Percentiles rank a stretch among this genome's conserved stretches.
phyloP scores from a whole-genome alignment of 2,113 vertebrate genomes.

The Eudyptes chrysolophus region DNA sequence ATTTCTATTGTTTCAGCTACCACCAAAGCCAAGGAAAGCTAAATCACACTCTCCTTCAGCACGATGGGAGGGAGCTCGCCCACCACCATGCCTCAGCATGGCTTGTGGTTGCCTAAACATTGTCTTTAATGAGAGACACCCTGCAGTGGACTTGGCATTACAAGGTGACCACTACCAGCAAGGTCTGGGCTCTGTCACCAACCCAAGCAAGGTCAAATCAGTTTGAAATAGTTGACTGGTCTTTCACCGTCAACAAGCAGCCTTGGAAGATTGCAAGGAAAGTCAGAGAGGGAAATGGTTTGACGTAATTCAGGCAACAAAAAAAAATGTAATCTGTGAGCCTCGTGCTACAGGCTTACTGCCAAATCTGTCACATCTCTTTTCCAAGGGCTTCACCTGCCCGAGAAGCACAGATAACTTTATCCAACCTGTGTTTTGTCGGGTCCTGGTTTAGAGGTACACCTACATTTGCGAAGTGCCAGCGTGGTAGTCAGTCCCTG shows the following conservation, averaged over 20 bases:
- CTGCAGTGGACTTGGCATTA: neutral
- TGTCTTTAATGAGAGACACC: neutral
- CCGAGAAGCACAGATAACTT: neutral
- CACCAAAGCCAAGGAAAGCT: neutral
- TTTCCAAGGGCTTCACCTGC: neutral
- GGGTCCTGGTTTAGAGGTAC: neutral
- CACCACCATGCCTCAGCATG: neutral
- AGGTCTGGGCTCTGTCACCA: neutral
- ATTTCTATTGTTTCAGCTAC: conserved; percentile 44
- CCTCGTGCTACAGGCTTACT: neutral
- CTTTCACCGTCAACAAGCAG: neutral
- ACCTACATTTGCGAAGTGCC: neutral
- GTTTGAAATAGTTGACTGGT: neutral
- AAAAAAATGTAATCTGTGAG: neutral
- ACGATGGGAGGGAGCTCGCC: neutral
- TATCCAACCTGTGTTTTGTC: neutral
- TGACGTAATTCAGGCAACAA: conserved; percentile 6
- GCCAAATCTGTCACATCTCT: neutral
- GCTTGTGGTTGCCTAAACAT: neutral
- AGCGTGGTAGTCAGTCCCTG: accelerated
- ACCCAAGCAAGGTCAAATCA: neutral
- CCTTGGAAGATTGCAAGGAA: neutral
- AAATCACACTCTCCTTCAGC: neutral
- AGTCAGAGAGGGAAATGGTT: neutral
- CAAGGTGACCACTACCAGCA: neutral